Percentiles rank a stretch among this genome's conserved stretches.
Evolutionary conservation across 2,888 invertebrate genomes (phyloP).

Genomic region (Leptinotarsa tumamoca): DNA sequence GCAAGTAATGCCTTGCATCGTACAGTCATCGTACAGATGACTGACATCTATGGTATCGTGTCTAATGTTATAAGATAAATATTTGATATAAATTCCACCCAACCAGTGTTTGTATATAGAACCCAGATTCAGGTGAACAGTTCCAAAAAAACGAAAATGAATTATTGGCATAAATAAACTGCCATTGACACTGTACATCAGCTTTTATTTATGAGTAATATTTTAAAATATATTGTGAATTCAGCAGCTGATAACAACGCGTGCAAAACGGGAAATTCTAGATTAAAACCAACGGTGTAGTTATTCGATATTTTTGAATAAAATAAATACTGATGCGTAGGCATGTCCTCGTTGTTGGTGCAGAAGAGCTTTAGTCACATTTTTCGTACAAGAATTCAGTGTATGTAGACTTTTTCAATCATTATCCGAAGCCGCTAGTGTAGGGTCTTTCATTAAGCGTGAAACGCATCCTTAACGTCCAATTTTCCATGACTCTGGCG

Average conservation of each 20-base stretch:
- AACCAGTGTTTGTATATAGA: conserved; percentile 31
- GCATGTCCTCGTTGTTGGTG: background rate
- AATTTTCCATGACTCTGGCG: too few species aligned
- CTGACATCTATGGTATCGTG: conserved; percentile 9
- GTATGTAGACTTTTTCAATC: too few species aligned
- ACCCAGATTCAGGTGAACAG: conserved; percentile 19
- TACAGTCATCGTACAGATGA: conserved; percentile 14
- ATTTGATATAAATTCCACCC: conserved; percentile 35
- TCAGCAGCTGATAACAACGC: conserved; percentile 22
- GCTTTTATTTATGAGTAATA: conserved; percentile 23
- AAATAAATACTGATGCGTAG: background rate
- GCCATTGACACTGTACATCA: conserved; percentile 22
- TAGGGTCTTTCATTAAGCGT: too few species aligned
- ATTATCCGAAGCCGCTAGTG: too few species aligned
- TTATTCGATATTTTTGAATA: conserved; percentile 19
- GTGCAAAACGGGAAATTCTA: conserved; percentile 16
- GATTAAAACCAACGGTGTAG: conserved; percentile 8
- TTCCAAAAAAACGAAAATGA: conserved; percentile 21
- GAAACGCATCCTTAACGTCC: too few species aligned
- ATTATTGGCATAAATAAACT: conserved; percentile 18
- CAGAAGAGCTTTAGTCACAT: too few species aligned
- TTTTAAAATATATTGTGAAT: conserved; percentile 27
- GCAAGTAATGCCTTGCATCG: background rate
- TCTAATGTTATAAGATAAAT: conserved; percentile 32
- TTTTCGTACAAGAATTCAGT: too few species aligned